Conservation (phyloP, 2,797 vertebrate genomes). For the Semaprochilodus insignis region DNA sequence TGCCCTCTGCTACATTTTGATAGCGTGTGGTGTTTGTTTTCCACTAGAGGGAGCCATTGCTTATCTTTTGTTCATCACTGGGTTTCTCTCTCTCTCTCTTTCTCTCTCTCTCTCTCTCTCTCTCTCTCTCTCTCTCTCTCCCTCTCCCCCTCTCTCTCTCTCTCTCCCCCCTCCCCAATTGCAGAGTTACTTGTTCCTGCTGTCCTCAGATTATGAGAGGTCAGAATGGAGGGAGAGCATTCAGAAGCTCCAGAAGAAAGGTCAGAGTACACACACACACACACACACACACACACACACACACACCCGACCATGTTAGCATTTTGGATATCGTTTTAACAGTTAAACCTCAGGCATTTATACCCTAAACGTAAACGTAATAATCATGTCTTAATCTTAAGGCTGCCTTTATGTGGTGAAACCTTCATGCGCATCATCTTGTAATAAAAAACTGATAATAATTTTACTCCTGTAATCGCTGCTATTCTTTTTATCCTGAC, state of each 20-base stretch:
- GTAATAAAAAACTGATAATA: too few relatives aligned
- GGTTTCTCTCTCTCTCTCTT: background rate
- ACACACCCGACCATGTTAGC: too few relatives aligned
- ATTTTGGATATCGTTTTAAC: too few relatives aligned
- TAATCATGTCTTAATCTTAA: too few relatives aligned
- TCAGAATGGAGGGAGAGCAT: slow-evolving; percentile 97
- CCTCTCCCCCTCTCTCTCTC: background rate
- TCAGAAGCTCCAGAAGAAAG: slow-evolving; percentile 95
- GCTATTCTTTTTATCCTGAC: too few relatives aligned
- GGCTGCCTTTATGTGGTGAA: too few relatives aligned
- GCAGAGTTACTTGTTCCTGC: slow-evolving; percentile 92
- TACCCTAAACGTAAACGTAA: too few relatives aligned
- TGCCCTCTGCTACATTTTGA: background rate
- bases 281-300: slow-evolving; percentile 3
- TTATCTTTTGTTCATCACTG: background rate
- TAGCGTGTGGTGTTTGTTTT: background rate
- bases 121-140: background rate
- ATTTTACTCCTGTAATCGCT: too few relatives aligned
- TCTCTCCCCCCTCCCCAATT: background rate
- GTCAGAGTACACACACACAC: slow-evolving; percentile 64
- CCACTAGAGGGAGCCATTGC: slow-evolving; percentile 55
- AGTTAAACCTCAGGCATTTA: too few relatives aligned
- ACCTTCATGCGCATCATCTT: too few relatives aligned
- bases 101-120: background rate
- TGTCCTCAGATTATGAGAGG: slow-evolving; percentile 96